Conservation (phyloP, 2,113 vertebrate species). For the Apteryx owenii region DNA sequence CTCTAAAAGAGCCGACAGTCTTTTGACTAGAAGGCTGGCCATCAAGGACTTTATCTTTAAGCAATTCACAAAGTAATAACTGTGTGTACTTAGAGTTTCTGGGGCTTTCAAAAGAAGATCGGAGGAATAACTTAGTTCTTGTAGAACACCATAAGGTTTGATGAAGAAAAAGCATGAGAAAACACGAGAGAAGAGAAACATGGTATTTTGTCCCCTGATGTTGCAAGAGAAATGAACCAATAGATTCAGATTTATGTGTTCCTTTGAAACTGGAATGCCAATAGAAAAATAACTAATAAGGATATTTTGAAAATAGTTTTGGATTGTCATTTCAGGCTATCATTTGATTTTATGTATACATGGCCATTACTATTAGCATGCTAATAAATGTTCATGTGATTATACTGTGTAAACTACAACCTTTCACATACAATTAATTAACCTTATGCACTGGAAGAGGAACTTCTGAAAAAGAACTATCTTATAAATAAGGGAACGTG, state of each 20-base stretch:
- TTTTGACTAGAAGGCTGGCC: background rate
- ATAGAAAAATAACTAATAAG: background rate
- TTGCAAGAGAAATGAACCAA: background rate
- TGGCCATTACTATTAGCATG: slow-evolving; percentile 60
- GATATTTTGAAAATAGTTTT: background rate
- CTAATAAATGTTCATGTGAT: slow-evolving; percentile 74
- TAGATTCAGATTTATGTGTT: background rate
- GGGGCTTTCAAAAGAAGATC: background rate
- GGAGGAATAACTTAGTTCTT: background rate
- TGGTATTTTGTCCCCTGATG: background rate
- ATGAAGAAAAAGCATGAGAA: background rate
- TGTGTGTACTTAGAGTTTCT: background rate
- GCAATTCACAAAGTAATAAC: background rate
- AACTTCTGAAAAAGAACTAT: slow-evolving; percentile 40
- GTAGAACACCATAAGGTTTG: background rate
- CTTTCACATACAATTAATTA: slow-evolving; percentile 74
- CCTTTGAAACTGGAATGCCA: background rate
- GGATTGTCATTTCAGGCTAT: background rate
- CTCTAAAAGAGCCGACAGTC: background rate
- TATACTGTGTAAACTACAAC: slow-evolving; percentile 65
- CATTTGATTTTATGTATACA: slow-evolving; percentile 60
- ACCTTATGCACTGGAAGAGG: slow-evolving; percentile 19
- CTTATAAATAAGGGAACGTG: slow-evolving; percentile 12
- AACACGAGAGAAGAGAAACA: background rate
- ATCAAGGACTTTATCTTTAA: background rate